Evolutionary conservation across 2,113 vertebrate species (phyloP).

Genomic region (Tor tambroides): DNA sequence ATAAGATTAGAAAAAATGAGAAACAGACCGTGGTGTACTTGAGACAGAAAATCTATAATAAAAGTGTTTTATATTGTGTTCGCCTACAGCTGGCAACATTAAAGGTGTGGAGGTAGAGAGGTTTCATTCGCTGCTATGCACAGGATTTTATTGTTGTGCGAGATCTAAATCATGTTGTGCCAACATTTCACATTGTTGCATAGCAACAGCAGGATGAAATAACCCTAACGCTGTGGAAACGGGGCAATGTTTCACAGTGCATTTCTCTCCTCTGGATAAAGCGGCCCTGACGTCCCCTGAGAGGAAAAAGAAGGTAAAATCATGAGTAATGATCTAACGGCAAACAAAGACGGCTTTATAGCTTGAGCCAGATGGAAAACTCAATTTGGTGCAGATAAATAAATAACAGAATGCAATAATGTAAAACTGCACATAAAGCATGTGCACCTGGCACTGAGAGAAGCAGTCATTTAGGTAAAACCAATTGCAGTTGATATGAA

Average conservation of each 20-base stretch:
- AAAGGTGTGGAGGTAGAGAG: conserved; percentile 47
- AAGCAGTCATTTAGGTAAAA: conserved; percentile 52
- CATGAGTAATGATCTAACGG: conserved; percentile 59
- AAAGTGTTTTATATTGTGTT: conserved; percentile 40
- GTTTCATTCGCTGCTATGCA: conserved; percentile 52
- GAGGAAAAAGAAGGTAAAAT: conserved; percentile 59
- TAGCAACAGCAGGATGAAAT: conserved; percentile 62
- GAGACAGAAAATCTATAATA: conserved; percentile 44
- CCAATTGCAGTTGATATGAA: conserved; percentile 52
- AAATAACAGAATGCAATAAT: conserved; percentile 64
- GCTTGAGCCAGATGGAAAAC: conserved; percentile 62
- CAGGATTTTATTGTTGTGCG: conserved; percentile 59
- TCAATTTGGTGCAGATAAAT: conserved; percentile 61
- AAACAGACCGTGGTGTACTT: conserved; percentile 13
- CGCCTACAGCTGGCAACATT: conserved; percentile 46
- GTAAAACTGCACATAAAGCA: conserved; percentile 62
- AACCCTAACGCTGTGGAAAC: conserved; percentile 60
- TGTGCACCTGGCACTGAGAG: conserved; percentile 55
- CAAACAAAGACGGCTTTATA: conserved; percentile 59
- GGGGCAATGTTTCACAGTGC: conserved; percentile 58
- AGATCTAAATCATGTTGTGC: conserved; percentile 66
- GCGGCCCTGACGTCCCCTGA: conserved; percentile 57
- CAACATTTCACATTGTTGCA: conserved; percentile 67
- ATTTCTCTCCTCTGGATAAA: conserved; percentile 61
- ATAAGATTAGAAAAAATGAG: conserved; percentile 26